Percentiles rank a stretch among this genome's conserved stretches.
Evolutionary conservation across 2,888 invertebrate genomes (phyloP).

Genomic region (Coremacera marginata): DNA sequence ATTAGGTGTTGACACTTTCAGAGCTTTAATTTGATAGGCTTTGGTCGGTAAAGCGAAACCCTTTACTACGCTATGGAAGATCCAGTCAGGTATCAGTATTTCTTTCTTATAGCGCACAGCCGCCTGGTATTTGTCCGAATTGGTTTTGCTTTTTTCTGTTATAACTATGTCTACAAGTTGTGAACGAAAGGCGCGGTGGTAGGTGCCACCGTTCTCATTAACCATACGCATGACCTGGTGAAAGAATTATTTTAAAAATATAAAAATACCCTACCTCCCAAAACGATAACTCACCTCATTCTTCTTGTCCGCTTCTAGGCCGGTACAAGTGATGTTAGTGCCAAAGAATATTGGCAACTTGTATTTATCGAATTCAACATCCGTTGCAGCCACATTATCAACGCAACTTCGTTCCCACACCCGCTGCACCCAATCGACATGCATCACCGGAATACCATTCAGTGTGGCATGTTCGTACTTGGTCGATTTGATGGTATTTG

Average conservation of each 20-base stretch:
- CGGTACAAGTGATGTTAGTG: conserved; percentile 83
- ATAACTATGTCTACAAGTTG: conserved; percentile 66
- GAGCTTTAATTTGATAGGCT: conserved; percentile 73
- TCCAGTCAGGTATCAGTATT: conserved; percentile 84
- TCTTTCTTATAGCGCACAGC: conserved; percentile 67
- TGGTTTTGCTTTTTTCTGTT: conserved; percentile 61
- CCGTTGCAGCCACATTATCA: conserved; percentile 75
- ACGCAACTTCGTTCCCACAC: conserved; percentile 82
- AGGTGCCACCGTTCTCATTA: conserved; percentile 79
- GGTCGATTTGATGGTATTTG: conserved; percentile 80
- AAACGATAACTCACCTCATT: conserved; percentile 57
- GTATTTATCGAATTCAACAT: conserved; percentile 76
- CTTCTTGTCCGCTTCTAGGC: conserved; percentile 67
- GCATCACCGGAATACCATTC: conserved; percentile 77
- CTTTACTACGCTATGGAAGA: conserved; percentile 79
- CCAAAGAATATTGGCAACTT: conserved; percentile 81
- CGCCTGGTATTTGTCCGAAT: conserved; percentile 66
- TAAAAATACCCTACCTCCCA: too few species aligned
- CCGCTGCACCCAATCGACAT: conserved; percentile 81
- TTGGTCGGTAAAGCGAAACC: conserved; percentile 78
- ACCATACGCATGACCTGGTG: conserved; percentile 75
- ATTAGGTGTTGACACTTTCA: conserved; percentile 80
- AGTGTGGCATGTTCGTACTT: conserved; percentile 77
- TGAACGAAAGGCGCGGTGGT: conserved; percentile 70
- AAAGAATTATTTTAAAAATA: not conserved